Evolutionary conservation across 2,888 invertebrate species (phyloP), one percentile per base, ranked within the genome.

Genomic region (Drosophila paramelanica): DNA sequence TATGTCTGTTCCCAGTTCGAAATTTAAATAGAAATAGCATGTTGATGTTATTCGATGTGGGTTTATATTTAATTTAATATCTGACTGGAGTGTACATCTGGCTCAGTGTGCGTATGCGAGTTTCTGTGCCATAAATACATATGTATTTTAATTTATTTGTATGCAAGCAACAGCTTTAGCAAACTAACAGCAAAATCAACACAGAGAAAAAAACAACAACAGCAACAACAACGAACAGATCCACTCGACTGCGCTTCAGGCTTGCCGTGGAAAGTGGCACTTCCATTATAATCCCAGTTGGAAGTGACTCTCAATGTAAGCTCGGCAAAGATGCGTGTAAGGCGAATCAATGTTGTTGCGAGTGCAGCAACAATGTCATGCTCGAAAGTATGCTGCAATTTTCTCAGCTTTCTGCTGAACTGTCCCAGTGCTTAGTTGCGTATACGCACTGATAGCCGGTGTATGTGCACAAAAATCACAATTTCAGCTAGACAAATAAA

Each of bases 1-100:
- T 57, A 85, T 85, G 82, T 51, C 56, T 61, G 64, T 58, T 52
- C 60, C 60, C 47, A 50, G 67, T 64, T 80, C 69, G 67, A 85
- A 85, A 85, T 85, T 87, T 85, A 87, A 85, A 87, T 85, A 87
- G 80, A 82, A 82, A 85, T 75, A 80, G 80, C 73, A 81, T 81
- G 73, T 77, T 87, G 79, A 77, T 75, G 79, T 71, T 78, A 74
- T 79, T 76, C 79, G 79, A 66, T 77, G 79, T 79, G 58, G 81
- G 77, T 87, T 79, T 77, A 61, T 81, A 84, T 81, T 79, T 81
- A 83, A 84, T 86, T 81, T 84, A 83, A 78, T 87, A 73, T 81
- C 47, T 64, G 23, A 55, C 51, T 53, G 10, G 23, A 55, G 47
- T 53, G 10, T 33, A n/a, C 56, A 20, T 41, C 23, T 60, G 50